These are phyloP conservation scores for Aporophyla lueneburgensis DNA, from an alignment of 2,888 invertebrate genomes.

Conservation along the genomic window DNA sequence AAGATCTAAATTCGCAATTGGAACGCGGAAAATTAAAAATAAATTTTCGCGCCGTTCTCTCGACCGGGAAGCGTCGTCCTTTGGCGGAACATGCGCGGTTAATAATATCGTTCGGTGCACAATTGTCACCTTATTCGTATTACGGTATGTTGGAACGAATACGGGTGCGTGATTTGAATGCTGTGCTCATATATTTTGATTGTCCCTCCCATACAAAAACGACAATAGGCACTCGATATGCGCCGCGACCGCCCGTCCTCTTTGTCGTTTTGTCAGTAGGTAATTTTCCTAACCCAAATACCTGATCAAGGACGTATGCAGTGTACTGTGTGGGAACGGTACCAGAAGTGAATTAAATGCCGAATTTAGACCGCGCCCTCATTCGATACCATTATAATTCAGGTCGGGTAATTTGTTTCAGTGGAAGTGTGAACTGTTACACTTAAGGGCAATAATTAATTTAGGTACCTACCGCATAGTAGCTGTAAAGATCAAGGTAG, in stretches of 20 bases:
- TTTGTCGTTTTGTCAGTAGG: slow-evolving; percentile 80
- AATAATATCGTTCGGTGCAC: slow-evolving; percentile 81
- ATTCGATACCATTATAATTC: slow-evolving; percentile 63
- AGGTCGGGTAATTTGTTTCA: slow-evolving; percentile 47
- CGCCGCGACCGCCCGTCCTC: slow-evolving; percentile 76
- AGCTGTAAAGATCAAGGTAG: background rate
- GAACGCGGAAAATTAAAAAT: slow-evolving; percentile 68
- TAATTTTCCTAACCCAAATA: slow-evolving; percentile 88
- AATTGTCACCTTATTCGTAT: slow-evolving; percentile 86
- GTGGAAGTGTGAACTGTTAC: slow-evolving; percentile 40
- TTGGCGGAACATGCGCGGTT: slow-evolving; percentile 78
- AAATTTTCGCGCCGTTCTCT: slow-evolving; percentile 64
- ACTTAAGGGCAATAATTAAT: slow-evolving; percentile 49
- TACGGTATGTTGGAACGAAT: slow-evolving; percentile 90
- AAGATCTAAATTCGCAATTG: slow-evolving; percentile 63
- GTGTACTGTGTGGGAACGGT: slow-evolving; percentile 77
- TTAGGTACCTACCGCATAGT: slow-evolving; percentile 30
- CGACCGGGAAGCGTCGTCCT: slow-evolving; percentile 80
- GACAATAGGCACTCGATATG: slow-evolving; percentile 86
- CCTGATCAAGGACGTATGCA: slow-evolving; percentile 83
- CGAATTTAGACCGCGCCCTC: slow-evolving; percentile 65
- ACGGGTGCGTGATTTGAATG: slow-evolving; percentile 87
- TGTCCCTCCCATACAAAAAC: slow-evolving; percentile 80
- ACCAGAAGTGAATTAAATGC: slow-evolving; percentile 60
- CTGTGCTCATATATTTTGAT: slow-evolving; percentile 79